Evolutionary conservation across 2,888 invertebrate genomes (phyloP).

Genomic region (Entomobrya proxima): DNA sequence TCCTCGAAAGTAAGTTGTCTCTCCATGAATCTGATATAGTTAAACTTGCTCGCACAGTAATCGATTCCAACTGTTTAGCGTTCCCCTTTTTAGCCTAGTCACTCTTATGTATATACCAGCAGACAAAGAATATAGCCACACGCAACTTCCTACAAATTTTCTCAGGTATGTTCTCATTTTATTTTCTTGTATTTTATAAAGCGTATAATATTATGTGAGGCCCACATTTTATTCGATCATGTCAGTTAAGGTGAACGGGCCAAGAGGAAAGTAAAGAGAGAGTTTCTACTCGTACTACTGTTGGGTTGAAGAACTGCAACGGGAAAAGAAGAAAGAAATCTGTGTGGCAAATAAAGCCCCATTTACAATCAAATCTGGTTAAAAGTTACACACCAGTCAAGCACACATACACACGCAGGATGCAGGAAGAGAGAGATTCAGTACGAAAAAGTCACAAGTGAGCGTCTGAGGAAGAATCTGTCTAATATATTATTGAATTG

Average conservation of each 20-base stretch:
- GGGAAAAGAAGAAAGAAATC: constrained; percentile 22
- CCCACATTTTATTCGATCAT: constrained; percentile 63
- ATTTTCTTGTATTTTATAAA: not conserved
- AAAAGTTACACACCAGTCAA: constrained; percentile 38
- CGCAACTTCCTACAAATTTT: not conserved
- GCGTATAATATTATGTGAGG: constrained; percentile 16
- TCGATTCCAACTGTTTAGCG: constrained; percentile 64
- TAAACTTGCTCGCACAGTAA: constrained; percentile 56
- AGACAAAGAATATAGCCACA: not conserved
- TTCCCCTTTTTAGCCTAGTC: not conserved
- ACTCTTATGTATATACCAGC: not conserved
- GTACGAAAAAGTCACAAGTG: constrained; percentile 13
- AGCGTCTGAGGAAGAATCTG: constrained; percentile 48
- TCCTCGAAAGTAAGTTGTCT: constrained; percentile 69
- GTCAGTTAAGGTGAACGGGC: constrained; percentile 54
- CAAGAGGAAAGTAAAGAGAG: constrained; percentile 23
- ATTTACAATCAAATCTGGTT: constrained; percentile 68
- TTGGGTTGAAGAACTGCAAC: not conserved
- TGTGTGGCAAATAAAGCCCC: constrained; percentile 60
- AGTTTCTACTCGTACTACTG: not conserved
- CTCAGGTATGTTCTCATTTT: constrained; percentile 33
- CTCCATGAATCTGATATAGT: constrained; percentile 68
- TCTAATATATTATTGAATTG: constrained; percentile 71
- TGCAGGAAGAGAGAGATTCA: not conserved
- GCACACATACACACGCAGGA: not conserved